phyloP scores from a whole-genome alignment of 2,888 invertebrate species.

The Chaitophorus viminalis region DNA sequence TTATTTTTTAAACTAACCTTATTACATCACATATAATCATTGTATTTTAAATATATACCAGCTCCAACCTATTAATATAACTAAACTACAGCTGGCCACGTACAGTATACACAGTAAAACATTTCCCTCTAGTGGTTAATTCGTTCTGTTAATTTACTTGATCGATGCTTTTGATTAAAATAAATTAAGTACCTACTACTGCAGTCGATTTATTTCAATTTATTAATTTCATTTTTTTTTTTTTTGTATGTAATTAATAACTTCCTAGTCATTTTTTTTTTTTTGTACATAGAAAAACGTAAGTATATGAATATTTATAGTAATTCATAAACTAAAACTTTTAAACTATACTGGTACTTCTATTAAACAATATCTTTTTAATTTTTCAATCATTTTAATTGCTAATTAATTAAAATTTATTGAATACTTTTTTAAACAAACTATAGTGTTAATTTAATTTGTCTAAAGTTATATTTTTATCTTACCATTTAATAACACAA shows the following conservation, averaged over 20 bases:
- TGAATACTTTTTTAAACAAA: background rate
- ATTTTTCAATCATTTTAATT: background rate
- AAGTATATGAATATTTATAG: background rate
- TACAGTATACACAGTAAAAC: background rate
- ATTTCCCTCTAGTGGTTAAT: too few relatives aligned
- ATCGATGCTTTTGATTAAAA: slow-evolving; percentile 13
- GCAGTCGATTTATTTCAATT: slow-evolving; percentile 4
- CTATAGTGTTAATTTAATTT: background rate
- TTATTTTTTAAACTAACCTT: too few relatives aligned
- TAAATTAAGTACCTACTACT: background rate
- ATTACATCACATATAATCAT: too few relatives aligned
- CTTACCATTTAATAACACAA: too few relatives aligned
- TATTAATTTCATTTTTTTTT: background rate
- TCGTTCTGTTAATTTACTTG: background rate
- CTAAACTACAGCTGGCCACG: too few relatives aligned
- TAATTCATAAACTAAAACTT: background rate
- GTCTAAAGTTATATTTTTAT: too few relatives aligned
- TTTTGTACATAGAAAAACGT: background rate
- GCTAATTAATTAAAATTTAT: too few relatives aligned
- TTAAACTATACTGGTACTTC: background rate
- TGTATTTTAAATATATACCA: too few relatives aligned
- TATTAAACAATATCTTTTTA: background rate
- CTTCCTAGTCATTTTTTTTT: background rate
- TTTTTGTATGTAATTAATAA: background rate
- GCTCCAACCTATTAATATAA: too few relatives aligned